Evolutionary conservation across 2,113 vertebrate genomes (phyloP).

Genomic region (Nycticorax nycticorax): DNA sequence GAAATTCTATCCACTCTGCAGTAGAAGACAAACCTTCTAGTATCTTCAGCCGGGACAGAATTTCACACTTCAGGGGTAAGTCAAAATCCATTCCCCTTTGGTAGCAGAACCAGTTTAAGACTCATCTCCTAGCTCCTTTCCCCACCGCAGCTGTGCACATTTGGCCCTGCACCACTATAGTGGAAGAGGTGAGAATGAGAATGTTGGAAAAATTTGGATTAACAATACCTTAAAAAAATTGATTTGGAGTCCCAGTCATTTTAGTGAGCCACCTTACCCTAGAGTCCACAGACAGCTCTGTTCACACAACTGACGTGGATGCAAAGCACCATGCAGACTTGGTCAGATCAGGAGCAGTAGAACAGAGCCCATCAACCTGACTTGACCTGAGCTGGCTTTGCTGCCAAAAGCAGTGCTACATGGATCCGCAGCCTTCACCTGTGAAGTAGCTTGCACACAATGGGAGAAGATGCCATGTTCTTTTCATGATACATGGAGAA

Average conservation of each 20-base stretch:
- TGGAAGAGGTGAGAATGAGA: neutral
- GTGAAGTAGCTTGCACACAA: neutral
- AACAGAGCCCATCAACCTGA: neutral
- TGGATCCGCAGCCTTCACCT: neutral
- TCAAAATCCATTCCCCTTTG: neutral
- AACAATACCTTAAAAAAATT: neutral
- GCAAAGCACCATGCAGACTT: neutral
- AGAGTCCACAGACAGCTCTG: neutral
- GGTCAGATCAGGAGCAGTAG: neutral
- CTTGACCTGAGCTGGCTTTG: neutral
- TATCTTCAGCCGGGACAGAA: constrained; percentile 5
- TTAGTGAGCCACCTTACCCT: neutral
- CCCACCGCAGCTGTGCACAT: neutral
- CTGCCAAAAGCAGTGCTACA: neutral
- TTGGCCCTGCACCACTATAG: neutral
- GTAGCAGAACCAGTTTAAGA: neutral
- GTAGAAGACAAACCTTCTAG: constrained; percentile 2
- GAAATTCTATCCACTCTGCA: constrained; percentile 5
- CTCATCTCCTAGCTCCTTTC: neutral
- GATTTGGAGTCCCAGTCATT: neutral
- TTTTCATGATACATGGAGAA: neutral
- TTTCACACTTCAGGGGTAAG: neutral
- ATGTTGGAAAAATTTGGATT: neutral
- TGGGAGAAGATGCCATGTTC: neutral
- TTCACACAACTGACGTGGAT: neutral